Evolutionary conservation across 2,888 invertebrate genomes (phyloP), one percentile per base, ranked within the genome.

Genomic region (Choristoneura rosaceana): DNA sequence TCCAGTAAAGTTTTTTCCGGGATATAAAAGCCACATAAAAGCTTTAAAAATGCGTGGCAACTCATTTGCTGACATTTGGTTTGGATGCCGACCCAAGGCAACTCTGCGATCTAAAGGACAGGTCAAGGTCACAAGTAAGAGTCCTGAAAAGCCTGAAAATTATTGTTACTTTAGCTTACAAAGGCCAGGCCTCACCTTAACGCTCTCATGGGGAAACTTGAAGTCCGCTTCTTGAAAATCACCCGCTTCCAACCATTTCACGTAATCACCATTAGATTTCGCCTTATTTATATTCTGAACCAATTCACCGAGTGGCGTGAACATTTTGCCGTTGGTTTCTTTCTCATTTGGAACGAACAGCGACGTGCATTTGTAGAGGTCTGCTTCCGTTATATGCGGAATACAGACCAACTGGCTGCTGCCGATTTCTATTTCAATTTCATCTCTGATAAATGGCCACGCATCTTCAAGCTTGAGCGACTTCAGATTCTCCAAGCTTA

Each of bases 381-480:
- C 91, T 0, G 94, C 93, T 81, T 94, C 94, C 8, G 94, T 94
- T 76, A 94, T 93, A 80, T 93, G 92, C 74, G 94, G 94, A 74
- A 94, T 94, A 83, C 94, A 94, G 71, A 94, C 90, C 64, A 93
- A 85, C 81, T 93, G 90, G 75, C 88, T 92, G 77, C 90, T 91
- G n/a, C 94, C 94, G 74, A 94, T 94, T 87, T 94, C 94, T 62
- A 85, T 91, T 81, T 94, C 94, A 64, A 94, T 94, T 89, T 94
- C 94, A 75, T 94, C 94, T 79, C 94, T 87, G 63, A 94, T 94
- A 81, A 94, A 94, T 15, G 94, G 94, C 94, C 94, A 94, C 0
- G 94, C 94, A 71, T 94, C 94, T 76, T 94, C 94, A 59, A 94
- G 83, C 77, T 93, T 93, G 10, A 94, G 81, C 17, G 94, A 94